A percentile compares a stretch with the other conserved stretches of the same genome.
These are phyloP conservation scores for Mizuhopecten yessoensis DNA, from an alignment of 1,140 invertebrate genomes.

Conservation along the genomic window DNA sequence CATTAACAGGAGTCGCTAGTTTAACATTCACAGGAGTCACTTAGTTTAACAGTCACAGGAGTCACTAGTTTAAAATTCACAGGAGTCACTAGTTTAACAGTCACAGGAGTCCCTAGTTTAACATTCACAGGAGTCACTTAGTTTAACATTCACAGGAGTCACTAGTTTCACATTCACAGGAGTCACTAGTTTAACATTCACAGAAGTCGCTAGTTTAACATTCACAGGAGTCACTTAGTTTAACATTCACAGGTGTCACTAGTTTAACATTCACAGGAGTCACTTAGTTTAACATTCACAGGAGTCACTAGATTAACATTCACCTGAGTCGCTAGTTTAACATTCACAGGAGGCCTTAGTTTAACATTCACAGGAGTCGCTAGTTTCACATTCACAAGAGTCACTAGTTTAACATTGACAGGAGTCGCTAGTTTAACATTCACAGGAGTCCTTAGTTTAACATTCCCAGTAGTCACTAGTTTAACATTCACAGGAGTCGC, in stretches of 20 bases:
- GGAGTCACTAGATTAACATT: not conserved
- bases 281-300: not conserved
- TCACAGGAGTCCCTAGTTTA: not conserved
- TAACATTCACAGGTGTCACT: not conserved
- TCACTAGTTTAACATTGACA: not conserved
- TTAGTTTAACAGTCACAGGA: not conserved
- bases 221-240: not conserved
- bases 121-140: not conserved
- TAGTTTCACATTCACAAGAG: not conserved
- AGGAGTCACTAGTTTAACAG: not conserved
- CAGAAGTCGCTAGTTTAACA: not conserved
- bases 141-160: not conserved
- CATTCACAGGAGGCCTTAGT: not conserved
- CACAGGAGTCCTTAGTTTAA: not conserved
- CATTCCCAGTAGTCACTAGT: not conserved
- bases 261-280: not conserved
- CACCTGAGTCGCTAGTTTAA: not conserved
- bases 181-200: not conserved
- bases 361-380: not conserved
- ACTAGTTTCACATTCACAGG: not conserved
- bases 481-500: not conserved
- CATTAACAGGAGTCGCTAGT: too few species aligned
- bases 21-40: not conserved
- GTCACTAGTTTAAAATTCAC: not conserved
- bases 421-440: not conserved